Base-by-base conservation (phyloP, 2,888 invertebrate genomes). In the Drosophila nigricruria region DNA sequence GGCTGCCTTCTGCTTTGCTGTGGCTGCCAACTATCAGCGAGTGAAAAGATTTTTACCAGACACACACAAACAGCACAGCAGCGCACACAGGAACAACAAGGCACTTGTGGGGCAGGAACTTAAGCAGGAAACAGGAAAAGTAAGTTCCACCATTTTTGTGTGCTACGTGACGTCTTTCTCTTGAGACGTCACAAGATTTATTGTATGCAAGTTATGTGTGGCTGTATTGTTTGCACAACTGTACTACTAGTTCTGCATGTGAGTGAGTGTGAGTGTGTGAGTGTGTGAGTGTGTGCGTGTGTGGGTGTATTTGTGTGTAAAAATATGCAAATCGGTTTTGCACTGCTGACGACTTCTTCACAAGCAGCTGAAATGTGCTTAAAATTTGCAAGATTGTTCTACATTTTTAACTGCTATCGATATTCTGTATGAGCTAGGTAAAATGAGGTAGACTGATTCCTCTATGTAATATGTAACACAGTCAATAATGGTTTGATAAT, bases 111-210 rank as follows among this genome's bases (percentile, higher is more conserved):
- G 73, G 79, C 85, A 81, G 86, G 88, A 89, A 85, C 82, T 85
- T 74, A 59, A 75, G 88, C 81, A 88, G 90, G 90, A 87, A 88
- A 89, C 90, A 77, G 86, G 86, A 87, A 88, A 73, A 75, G 86
- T 82, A 81, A 84, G 85, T 82, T 73, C 70, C 88, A 82, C 83
- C 81, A 80, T 78, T 67, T 74, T 82, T 69, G 71, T 70, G 73
- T 81, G 73, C 74, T 89, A 87, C 86, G 86, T 87, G 86, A 87
- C 86, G 88, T 87, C 86, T 89, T 89, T 87, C 86, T 82, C 83
- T 74, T 64, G 90, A 77, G 88, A 88, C 89, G 76, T 88, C 88
- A 88, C 88, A 85, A 88, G 86, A 87, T 87, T 87, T 87, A 87
- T 87, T 86, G 89, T 88, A 82, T 89, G 89, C 88, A 86, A 70